Conservation (phyloP, 2,797 vertebrate genomes). For the Todus mexicanus region DNA sequence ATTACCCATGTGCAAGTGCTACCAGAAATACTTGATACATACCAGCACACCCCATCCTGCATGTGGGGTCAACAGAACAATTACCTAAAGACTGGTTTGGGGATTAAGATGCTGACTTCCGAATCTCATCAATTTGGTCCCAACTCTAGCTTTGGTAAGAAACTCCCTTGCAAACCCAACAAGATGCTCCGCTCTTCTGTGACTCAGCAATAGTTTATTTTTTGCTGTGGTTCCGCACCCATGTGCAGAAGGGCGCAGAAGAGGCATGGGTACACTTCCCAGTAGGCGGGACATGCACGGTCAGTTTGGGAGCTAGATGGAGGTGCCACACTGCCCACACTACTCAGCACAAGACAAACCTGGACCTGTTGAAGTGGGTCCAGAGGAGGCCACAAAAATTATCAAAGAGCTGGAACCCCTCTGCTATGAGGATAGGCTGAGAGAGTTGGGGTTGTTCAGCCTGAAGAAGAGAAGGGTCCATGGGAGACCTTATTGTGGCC, state of each 20-base stretch:
- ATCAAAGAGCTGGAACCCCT: neutral
- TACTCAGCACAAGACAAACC: neutral
- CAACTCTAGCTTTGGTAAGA: neutral
- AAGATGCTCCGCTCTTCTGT: neutral
- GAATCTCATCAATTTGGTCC: neutral
- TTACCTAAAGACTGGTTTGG: neutral
- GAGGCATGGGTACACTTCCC: fast-evolving
- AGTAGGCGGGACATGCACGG: fast-evolving
- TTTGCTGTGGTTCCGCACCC: neutral
- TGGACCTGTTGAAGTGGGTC: neutral
- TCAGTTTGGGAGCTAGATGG: neutral
- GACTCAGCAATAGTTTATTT: neutral
- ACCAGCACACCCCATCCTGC: neutral
- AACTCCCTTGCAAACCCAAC: neutral
- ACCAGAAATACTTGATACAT: neutral
- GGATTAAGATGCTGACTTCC: neutral
- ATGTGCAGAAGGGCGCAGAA: fast-evolving
- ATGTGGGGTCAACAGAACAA: neutral
- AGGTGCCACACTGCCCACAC: too few species aligned
- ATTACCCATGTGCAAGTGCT: neutral
- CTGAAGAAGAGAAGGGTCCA: neutral
- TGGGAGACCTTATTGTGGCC: neutral
- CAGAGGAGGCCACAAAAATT: neutral
- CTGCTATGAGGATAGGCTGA: neutral
- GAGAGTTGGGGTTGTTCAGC: neutral